phyloP scores from a whole-genome alignment of 1,140 invertebrate species.

The Panagrolaimus sp. region DNA sequence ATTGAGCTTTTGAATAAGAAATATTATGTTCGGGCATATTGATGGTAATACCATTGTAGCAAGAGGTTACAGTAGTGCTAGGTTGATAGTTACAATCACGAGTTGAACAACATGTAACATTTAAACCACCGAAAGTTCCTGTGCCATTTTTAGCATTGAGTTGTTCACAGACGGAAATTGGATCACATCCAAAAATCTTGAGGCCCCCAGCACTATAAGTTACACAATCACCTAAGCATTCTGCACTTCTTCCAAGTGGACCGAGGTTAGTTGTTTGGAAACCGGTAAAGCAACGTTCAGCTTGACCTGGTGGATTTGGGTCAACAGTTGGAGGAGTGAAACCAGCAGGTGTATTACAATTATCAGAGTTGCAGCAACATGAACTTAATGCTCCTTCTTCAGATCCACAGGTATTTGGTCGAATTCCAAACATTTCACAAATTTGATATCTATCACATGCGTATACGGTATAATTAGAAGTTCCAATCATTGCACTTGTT shows the following conservation, averaged over 20 bases:
- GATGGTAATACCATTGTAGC: neutral
- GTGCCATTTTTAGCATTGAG: neutral
- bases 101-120: neutral
- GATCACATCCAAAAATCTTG: neutral
- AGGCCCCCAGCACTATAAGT: neutral
- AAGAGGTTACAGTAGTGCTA: neutral
- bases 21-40: neutral
- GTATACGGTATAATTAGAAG: neutral
- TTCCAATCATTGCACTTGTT: neutral
- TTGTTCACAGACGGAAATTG: neutral
- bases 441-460: neutral
- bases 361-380: neutral
- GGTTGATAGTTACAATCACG: neutral
- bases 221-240: neutral
- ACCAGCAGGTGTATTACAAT: neutral
- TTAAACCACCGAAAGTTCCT: neutral
- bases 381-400: neutral
- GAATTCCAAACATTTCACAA: too few species aligned
- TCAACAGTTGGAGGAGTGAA: constrained; percentile 1
- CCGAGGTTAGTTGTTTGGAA: neutral
- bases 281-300: constrained; percentile 4
- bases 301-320: neutral
- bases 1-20: neutral
- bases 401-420: too few species aligned
- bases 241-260: neutral